Conservation (phyloP, 35 echinoderm and acorn worm genomes). For the Acanthaster planci region DNA sequence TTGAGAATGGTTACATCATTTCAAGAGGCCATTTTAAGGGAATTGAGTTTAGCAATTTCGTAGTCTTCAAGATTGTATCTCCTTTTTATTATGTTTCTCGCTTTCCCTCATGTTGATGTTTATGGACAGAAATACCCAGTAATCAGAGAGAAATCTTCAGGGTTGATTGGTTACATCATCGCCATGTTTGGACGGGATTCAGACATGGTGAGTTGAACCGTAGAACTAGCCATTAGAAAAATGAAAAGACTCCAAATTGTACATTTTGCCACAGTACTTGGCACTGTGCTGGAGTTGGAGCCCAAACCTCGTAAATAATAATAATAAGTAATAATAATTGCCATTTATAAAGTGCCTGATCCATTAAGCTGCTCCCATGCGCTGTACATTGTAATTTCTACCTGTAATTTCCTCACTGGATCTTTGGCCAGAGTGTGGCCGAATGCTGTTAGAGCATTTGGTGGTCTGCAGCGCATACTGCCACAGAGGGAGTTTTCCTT, state of each 20-base stretch:
- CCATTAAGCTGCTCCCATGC: too few species aligned
- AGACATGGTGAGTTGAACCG: conserved; percentile 41
- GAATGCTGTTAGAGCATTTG: too few species aligned
- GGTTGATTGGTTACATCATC: conserved; percentile 59
- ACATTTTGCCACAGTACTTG: background rate
- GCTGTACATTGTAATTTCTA: background rate
- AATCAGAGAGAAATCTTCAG: conserved; percentile 61
- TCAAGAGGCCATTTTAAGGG: too few species aligned
- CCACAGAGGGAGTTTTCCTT: too few species aligned
- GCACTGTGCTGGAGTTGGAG: background rate
- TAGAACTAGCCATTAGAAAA: background rate
- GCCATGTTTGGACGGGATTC: conserved; percentile 51
- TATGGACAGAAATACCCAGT: conserved; percentile 44
- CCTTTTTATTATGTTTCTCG: too few species aligned
- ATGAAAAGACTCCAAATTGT: background rate
- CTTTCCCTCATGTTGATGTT: background rate
- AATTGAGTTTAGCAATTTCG: too few species aligned
- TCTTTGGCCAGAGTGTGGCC: too few species aligned
- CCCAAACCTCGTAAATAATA: background rate
- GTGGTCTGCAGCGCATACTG: too few species aligned
- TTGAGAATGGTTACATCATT: too few species aligned
- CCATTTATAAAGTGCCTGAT: too few species aligned
- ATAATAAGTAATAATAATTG: background rate
- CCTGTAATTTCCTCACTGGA: too few species aligned
- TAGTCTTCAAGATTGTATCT: too few species aligned